phyloP scores from a whole-genome alignment of 1,140 invertebrate genomes.

The Drosophila trapezifrons region DNA sequence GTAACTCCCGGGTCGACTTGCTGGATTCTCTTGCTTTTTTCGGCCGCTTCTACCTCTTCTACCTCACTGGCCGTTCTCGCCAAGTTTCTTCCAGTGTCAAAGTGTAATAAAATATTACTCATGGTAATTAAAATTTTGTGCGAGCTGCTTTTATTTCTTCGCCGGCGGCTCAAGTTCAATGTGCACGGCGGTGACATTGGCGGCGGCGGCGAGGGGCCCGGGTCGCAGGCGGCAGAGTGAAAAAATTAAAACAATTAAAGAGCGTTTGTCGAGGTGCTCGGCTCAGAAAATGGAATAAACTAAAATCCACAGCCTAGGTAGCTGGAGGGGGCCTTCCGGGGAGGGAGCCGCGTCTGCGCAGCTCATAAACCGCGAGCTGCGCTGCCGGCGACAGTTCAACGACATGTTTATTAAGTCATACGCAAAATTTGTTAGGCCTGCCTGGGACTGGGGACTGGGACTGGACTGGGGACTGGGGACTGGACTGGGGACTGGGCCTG shows the following conservation, averaged over 20 bases:
- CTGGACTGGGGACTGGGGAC: not conserved
- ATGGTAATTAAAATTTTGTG: constrained; percentile 81
- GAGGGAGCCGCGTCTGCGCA: constrained; percentile 42
- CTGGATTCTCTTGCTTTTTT: constrained; percentile 6
- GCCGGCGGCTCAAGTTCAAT: constrained; percentile 78
- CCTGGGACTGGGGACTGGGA: constrained; percentile 1
- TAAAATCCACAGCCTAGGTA: constrained; percentile 53
- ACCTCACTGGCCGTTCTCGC: no score
- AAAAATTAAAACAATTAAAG: constrained; percentile 77
- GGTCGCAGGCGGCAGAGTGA: constrained; percentile 19
- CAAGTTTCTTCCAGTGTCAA: constrained; percentile 81
- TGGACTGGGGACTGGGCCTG: no score
- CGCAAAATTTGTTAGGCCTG: constrained; percentile 69
- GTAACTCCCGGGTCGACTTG: not conserved
- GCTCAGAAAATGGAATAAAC: constrained; percentile 30
- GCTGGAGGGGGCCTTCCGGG: not conserved
- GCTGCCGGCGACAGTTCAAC: constrained; percentile 78
- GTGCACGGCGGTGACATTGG: constrained; percentile 46
- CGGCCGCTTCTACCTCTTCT: not conserved
- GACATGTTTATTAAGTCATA: constrained; percentile 83
- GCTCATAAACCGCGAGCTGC: constrained; percentile 50
- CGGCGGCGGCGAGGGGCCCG: not conserved
- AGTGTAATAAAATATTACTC: constrained; percentile 83
- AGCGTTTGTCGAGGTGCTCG: constrained; percentile 75
- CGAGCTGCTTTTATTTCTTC: constrained; percentile 62